Percentiles rank a stretch among this genome's conserved stretches.
Conservation (phyloP, 37 sponge, comb jelly and placozoan genomes). For the Beroe forskalii region DNA sequence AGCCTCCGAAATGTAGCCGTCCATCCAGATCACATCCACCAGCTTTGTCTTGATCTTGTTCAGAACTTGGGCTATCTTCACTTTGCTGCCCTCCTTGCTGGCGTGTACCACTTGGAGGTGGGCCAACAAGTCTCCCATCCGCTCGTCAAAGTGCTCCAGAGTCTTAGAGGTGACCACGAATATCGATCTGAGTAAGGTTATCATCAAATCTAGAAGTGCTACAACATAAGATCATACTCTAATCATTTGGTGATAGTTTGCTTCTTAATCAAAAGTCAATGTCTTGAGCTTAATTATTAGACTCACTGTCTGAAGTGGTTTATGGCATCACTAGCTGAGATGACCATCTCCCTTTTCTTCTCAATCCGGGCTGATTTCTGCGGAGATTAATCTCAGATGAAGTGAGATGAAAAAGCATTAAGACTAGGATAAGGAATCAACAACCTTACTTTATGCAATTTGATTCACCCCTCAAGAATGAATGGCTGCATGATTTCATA, state of each 20-base stretch:
- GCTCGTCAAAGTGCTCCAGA: conserved; percentile 30
- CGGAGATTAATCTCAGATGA: too few relatives aligned
- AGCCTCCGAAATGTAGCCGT: conserved; percentile 52
- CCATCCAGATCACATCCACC: conserved; percentile 51
- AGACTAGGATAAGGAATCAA: too few relatives aligned
- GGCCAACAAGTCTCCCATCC: conserved; percentile 34
- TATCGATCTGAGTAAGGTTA: conserved; percentile 12
- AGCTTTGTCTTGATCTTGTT: conserved; percentile 62
- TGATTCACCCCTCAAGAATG: too few relatives aligned
- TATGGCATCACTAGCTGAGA: background rate
- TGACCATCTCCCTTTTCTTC: background rate
- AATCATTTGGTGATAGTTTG: too few relatives aligned
- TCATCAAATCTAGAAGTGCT: too few relatives aligned
- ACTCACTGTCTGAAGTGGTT: conserved; percentile 27
- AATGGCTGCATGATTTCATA: too few relatives aligned
- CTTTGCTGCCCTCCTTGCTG: conserved; percentile 45
- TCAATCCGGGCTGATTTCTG: too few relatives aligned
- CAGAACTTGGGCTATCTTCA: conserved; percentile 32
- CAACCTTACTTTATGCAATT: too few relatives aligned
- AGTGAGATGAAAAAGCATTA: too few relatives aligned
- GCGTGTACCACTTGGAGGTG: conserved; percentile 43
- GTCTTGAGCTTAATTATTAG: too few relatives aligned
- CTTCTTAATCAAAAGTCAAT: too few relatives aligned
- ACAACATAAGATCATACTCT: too few relatives aligned
- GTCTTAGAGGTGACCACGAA: background rate